A percentile compares a stretch with the other conserved stretches of the same genome.
These are phyloP conservation scores for Tiliacea aurago DNA, from an alignment of 2,888 invertebrate genomes.

Conservation along the genomic window DNA sequence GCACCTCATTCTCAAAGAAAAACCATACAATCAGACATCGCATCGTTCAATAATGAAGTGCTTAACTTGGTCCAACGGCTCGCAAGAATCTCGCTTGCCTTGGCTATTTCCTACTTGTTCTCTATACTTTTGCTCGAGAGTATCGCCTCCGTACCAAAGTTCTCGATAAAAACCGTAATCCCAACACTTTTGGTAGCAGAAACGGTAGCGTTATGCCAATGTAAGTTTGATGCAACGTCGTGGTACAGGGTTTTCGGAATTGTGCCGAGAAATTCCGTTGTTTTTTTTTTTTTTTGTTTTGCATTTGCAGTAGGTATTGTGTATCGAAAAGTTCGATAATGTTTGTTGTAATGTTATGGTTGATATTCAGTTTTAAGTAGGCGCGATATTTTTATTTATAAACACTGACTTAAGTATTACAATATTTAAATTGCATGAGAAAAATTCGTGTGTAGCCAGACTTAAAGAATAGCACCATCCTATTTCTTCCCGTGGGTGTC, in stretches of 20 bases:
- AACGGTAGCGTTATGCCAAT: constrained; percentile 52
- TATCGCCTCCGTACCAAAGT: constrained; percentile 64
- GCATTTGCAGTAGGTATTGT: constrained; percentile 44
- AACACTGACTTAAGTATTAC: not conserved
- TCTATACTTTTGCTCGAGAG: constrained; percentile 61
- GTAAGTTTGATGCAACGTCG: constrained; percentile 13
- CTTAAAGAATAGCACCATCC: too few relatives aligned
- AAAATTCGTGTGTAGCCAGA: too few relatives aligned
- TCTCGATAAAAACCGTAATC: constrained; percentile 42
- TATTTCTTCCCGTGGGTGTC: too few relatives aligned
- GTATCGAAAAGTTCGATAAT: constrained; percentile 44
- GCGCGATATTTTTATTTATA: constrained; percentile 2
- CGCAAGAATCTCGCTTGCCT: constrained; percentile 87
- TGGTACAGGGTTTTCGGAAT: constrained; percentile 63
- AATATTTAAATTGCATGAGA: not conserved
- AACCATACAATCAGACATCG: constrained; percentile 51
- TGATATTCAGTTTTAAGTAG: constrained; percentile 26
- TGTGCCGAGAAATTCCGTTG: constrained; percentile 59
- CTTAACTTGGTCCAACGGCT: constrained; percentile 76
- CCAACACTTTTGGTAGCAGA: constrained; percentile 34
- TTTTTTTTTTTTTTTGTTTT: constrained; percentile 52
- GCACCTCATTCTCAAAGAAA: constrained; percentile 53
- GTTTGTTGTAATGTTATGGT: constrained; percentile 44
- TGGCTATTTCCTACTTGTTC: constrained; percentile 87
- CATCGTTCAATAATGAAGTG: constrained; percentile 71